Conservation (phyloP, 2,113 vertebrate species). For the Peromyscus maniculatus region DNA sequence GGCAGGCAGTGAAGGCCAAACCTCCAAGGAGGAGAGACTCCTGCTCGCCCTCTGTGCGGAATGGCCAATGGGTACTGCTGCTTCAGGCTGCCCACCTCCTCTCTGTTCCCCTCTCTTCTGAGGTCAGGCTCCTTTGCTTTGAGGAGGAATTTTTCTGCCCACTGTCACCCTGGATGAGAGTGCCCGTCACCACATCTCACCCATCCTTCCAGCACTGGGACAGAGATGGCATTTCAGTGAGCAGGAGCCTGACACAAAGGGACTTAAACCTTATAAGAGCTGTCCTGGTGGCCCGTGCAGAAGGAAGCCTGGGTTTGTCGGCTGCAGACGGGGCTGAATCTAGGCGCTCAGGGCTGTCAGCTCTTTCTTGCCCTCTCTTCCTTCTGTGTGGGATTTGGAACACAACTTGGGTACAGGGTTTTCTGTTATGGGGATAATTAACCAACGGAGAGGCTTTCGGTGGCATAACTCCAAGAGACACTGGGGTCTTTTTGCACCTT, state of each 20-base stretch:
- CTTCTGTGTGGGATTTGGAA: background rate
- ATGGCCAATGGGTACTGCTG: background rate
- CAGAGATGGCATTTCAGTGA: background rate
- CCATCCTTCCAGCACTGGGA: background rate
- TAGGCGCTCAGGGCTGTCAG: background rate
- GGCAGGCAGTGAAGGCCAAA: background rate
- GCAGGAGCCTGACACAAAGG: background rate
- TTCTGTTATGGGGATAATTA: slow-evolving; percentile 18
- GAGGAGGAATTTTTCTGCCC: background rate
- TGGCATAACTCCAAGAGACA: background rate
- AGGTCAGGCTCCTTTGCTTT: background rate
- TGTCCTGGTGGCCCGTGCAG: background rate
- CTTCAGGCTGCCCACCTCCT: background rate
- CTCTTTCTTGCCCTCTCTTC: background rate
- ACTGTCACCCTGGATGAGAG: background rate
- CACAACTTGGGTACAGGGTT: background rate
- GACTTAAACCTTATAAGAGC: background rate
- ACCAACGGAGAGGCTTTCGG: background rate
- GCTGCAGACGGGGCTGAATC: slow-evolving; percentile 32
- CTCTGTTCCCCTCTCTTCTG: background rate
- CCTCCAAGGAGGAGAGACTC: background rate
- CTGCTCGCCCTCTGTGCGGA: background rate
- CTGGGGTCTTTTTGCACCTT: background rate
- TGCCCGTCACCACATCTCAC: background rate
- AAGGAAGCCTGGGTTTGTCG: background rate